Evolutionary conservation across 2,888 invertebrate genomes (phyloP).

Genomic region (Pammene aurita): DNA sequence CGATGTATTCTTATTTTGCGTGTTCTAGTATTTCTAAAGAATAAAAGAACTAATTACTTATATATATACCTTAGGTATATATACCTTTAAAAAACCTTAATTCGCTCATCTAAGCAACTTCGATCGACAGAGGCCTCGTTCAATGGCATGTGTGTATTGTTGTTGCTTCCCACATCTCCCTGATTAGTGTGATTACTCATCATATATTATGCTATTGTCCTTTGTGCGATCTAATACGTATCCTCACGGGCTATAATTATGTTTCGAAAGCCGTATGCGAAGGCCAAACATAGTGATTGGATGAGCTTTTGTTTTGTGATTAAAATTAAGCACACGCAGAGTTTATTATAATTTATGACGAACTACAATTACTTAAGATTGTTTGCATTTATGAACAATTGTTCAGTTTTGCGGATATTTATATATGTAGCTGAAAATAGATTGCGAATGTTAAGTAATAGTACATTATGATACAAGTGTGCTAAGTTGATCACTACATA

Average conservation of each 20-base stretch:
- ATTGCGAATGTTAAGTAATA: too few relatives aligned
- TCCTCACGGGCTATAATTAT: slow-evolving; percentile 32
- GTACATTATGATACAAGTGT: too few relatives aligned
- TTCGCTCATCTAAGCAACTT: slow-evolving; percentile 5
- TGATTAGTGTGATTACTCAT: slow-evolving; percentile 38
- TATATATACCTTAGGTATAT: not conserved
- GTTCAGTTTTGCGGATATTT: too few relatives aligned
- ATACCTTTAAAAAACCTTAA: too few relatives aligned
- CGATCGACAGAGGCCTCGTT: slow-evolving; percentile 35
- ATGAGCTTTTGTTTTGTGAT: slow-evolving; percentile 4
- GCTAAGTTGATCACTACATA: too few relatives aligned
- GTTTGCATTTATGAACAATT: too few relatives aligned
- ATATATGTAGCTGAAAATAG: too few relatives aligned
- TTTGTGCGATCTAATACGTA: slow-evolving; percentile 30
- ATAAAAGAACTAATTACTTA: not conserved
- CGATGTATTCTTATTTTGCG: too few relatives aligned
- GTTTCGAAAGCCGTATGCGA: slow-evolving; percentile 26
- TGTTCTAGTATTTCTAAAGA: too few relatives aligned
- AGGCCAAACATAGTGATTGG: slow-evolving; percentile 32
- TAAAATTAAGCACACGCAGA: not conserved
- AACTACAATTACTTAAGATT: not conserved
- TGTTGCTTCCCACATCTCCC: slow-evolving; percentile 45
- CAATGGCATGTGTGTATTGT: slow-evolving; percentile 44
- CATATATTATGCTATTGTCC: slow-evolving; percentile 42
- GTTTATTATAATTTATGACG: not conserved